A percentile compares a stretch with the other conserved stretches of the same genome.
Evolutionary conservation across 2,888 invertebrate genomes (phyloP).

Genomic region (Apotomis turbidana): DNA sequence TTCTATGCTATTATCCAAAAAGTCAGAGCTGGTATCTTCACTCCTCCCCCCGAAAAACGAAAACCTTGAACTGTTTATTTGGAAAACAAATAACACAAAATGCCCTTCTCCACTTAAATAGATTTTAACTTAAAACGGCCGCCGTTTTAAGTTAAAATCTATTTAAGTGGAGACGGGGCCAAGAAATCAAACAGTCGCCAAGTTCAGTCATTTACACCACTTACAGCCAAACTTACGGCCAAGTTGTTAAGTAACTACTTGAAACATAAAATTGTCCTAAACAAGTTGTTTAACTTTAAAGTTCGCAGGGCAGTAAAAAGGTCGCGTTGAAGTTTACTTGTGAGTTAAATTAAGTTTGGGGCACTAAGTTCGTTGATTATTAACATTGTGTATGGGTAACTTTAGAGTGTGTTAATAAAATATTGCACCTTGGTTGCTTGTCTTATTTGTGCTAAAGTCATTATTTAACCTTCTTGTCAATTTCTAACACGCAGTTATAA

Average conservation of each 20-base stretch:
- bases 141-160: too few relatives aligned
- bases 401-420: conserved; percentile 7
- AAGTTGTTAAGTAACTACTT: conserved; percentile 36
- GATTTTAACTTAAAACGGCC: conserved; percentile 8
- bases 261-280: conserved; percentile 41
- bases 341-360: conserved; percentile 23
- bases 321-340: conserved; percentile 28
- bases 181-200: conserved; percentile 13
- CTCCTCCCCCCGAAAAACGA: too few relatives aligned
- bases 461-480: too few relatives aligned
- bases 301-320: conserved; percentile 35
- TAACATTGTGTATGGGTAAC: conserved; percentile 1
- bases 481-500: too few relatives aligned
- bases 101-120: conserved; percentile 5
- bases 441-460: too few relatives aligned
- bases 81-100: neutral
- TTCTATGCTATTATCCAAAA: too few relatives aligned
- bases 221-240: conserved; percentile 26
- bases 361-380: conserved; percentile 14
- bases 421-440: neutral
- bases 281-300: conserved; percentile 38
- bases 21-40: too few relatives aligned
- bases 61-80: neutral
- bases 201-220: conserved; percentile 35
- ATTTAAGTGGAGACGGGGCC: too few relatives aligned